Evolutionary conservation across 1,140 invertebrate species (phyloP), one percentile per base, ranked within the genome.

Genomic region (Drosophila simulans): DNA sequence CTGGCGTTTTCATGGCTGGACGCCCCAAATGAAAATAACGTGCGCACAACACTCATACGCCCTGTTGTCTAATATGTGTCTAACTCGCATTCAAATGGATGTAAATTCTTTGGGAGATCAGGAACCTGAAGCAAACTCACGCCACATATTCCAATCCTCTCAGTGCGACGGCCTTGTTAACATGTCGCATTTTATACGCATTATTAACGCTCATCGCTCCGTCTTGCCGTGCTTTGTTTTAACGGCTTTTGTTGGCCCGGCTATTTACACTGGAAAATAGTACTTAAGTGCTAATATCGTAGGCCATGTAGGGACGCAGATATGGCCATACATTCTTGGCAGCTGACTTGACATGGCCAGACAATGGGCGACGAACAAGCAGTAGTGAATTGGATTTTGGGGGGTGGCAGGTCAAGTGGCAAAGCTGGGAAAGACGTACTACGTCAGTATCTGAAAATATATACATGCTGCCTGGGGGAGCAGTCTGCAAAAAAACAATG

Each of bases 251-350:
- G 59, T 68, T 65, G 11, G 68, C 63, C 68, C 25, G 62, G 35
- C 83, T 65, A 71, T 82, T 82, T 78, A 69, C 84, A 75, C 78
- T 88, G 64, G 65, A 82, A 82, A 86, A 78, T 86, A 70, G 68
- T 81, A 88, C 60, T 75, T 78, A 65, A 86, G 83, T 77, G 82
- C 69, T 86, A 86, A 86, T 81, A 70, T 48, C 66, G 82, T 57
- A 55, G 77, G 56, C 63, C 82, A 58, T 77, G 39, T 59, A 60
- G 68, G 75, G 82, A 56, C 37, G 51, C 5, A 48, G 68, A 86
- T 86, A 82, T 71, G 75, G 65, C 45, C 56, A 58, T 60, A 66
- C 65, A 84, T 68, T 80, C 31, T 57, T 79, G 63, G 59, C 65
- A 80, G 54, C 77, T 66, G 42, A 15, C 78, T 71, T 69, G 63